phyloP scores from a whole-genome alignment of 2,797 vertebrate genomes.

The Pempheris klunzingeri region DNA sequence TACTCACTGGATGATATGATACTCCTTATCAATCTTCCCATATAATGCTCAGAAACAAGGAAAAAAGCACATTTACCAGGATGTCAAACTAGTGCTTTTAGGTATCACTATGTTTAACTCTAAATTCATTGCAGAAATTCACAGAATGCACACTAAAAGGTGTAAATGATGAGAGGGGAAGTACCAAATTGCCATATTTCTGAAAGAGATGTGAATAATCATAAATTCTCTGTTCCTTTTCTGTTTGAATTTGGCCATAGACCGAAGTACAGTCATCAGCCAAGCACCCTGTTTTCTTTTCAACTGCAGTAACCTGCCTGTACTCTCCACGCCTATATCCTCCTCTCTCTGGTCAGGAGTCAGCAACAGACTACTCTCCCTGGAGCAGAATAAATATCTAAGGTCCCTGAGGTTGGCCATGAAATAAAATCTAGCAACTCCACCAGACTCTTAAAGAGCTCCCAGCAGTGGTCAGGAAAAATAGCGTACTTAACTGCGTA shows the following conservation, averaged over 20 bases:
- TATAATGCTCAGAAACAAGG: neutral
- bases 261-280: constrained; percentile 41
- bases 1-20: neutral
- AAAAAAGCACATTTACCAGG: neutral
- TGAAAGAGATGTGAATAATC: constrained; percentile 7
- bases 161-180: constrained; percentile 6
- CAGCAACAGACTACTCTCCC: constrained; percentile 63
- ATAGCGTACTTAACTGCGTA: constrained; percentile 21
- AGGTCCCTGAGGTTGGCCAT: constrained; percentile 70
- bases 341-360: constrained; percentile 57
- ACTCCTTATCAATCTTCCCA: neutral
- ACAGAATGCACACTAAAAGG: neutral
- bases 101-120: neutral
- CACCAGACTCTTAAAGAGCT: constrained; percentile 52
- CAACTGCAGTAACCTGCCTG: constrained; percentile 49
- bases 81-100: neutral
- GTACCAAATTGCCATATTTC: neutral
- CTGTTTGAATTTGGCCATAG: constrained; percentile 44
- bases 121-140: neutral
- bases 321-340: constrained; percentile 34
- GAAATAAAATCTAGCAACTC: constrained; percentile 76
- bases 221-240: constrained; percentile 33
- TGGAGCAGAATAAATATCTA: constrained; percentile 76
- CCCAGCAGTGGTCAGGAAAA: constrained; percentile 49
- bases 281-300: constrained; percentile 53